Evolutionary conservation across 1,140 invertebrate genomes (phyloP), one percentile per base, ranked within the genome.

Genomic region (Kradibia gibbosae): DNA sequence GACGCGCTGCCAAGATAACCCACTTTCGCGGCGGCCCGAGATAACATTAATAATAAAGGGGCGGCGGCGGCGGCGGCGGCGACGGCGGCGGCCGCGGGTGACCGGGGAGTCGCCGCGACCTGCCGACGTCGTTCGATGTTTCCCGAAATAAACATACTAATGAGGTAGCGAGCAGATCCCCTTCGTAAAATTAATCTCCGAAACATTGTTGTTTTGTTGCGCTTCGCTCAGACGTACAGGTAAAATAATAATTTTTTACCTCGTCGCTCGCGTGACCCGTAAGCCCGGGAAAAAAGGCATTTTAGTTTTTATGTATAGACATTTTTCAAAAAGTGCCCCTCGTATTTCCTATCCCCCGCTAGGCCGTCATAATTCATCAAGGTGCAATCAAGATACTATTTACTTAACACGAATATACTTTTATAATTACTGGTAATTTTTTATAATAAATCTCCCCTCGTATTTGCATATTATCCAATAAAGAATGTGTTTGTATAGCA

Each of bases 381-480:
- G 34, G 7, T 67, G 36, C 34, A 28, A 67, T 67, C 62, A 67
- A 67, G 62, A 67, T 67, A 67, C 62, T 36, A 39, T 67, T 67
- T 36, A 36, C 62, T 67, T 39, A 36, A 67, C 62, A 67, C 13
- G 20, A 39, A 39, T 67, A n/a, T 22, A 36, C 36, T 65, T 39
- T 67, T 39, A 8, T 15, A 67, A 39, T 39, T 62, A 62, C 7
- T 31, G 34, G 60, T 20, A 34, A 34, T 34, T 62, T 60, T 34
- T 34, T 62, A 15, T 62, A 31, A 36, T 62, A 62, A 62, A 62
- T 62, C 31, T 62, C n/a, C 1, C 17, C 13, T 36, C 34, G 25
- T 34, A 34, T 62, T 25, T 62, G 13, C 31, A 7, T 17, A 25
- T 62, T 34, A 67, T 39, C 62, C 20, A 22, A n/a, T n/a, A 39